phyloP scores from a whole-genome alignment of 2,797 vertebrate species.

The Gymnoscopelus braueri region DNA sequence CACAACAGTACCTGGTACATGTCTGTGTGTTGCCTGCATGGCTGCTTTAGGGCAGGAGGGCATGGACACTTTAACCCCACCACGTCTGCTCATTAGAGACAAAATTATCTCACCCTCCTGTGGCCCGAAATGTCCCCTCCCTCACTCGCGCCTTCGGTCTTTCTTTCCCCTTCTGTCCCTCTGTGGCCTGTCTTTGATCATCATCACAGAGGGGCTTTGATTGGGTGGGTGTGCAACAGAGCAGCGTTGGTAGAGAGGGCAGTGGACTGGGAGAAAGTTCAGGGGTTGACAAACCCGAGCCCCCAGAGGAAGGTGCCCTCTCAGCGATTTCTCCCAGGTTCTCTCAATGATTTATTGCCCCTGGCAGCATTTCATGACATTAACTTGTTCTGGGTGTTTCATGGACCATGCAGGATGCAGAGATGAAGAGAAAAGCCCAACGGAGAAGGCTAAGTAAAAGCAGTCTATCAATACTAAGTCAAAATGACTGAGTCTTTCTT shows the following conservation, averaged over 20 bases:
- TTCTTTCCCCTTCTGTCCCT: neutral
- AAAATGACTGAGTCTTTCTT: slow-evolving; percentile 51
- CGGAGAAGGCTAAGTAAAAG: slow-evolving; percentile 35
- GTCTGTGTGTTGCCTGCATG: slow-evolving; percentile 14
- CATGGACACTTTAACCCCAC: slow-evolving; percentile 39
- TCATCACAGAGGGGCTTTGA: slow-evolving; percentile 32
- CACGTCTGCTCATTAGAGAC: slow-evolving; percentile 44
- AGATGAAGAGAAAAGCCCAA: slow-evolving; percentile 33
- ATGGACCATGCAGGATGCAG: slow-evolving; percentile 24
- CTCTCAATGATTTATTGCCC: slow-evolving; percentile 42
- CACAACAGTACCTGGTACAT: neutral
- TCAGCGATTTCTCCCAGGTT: neutral
- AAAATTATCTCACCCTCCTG: slow-evolving; percentile 49
- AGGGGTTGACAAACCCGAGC: slow-evolving; percentile 6
- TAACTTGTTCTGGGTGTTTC: slow-evolving; percentile 32
- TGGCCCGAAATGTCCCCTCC: slow-evolving; percentile 35
- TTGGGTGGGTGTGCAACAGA: slow-evolving; percentile 1
- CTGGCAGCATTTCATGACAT: slow-evolving; percentile 34
- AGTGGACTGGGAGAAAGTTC: slow-evolving; percentile 32
- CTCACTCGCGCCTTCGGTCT: neutral
- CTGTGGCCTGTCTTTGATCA: slow-evolving; percentile 27
- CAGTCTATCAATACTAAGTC: slow-evolving; percentile 54
- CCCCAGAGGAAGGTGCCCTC: slow-evolving; percentile 17
- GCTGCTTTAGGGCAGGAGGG: slow-evolving; percentile 27
- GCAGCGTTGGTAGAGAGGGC: slow-evolving; percentile 11